Conservation (phyloP, 23 tunicate genomes). For the Ciona savignyi region DNA sequence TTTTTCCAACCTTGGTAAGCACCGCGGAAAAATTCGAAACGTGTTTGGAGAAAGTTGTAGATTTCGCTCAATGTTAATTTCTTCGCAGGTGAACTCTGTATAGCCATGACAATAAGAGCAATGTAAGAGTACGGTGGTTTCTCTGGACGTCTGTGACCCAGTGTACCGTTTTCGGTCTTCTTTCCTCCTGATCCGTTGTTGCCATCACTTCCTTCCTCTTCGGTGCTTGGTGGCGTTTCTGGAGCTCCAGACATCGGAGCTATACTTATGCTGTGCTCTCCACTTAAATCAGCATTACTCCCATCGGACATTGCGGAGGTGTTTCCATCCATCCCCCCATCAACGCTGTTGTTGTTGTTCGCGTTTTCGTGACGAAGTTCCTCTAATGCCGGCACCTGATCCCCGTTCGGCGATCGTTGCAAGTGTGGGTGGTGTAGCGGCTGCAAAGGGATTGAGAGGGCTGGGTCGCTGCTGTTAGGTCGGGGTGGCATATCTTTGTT, state of each 20-base stretch:
- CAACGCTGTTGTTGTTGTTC: constrained; percentile 31
- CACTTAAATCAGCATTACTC: constrained; percentile 14
- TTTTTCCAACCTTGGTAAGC: constrained; percentile 99
- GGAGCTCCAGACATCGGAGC: constrained; percentile 30
- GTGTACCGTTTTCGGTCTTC: constrained; percentile 6
- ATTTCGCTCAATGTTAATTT: constrained; percentile 96
- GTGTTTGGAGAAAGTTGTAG: constrained; percentile 88
- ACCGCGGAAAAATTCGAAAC: constrained; percentile 98
- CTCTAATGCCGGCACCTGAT: neutral
- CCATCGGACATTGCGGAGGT: constrained; percentile 24
- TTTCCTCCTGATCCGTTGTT: constrained; percentile 21
- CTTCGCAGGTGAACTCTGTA: constrained; percentile 87
- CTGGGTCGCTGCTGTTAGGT: constrained; percentile 36
- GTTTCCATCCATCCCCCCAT: constrained; percentile 30
- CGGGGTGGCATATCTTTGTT: constrained; percentile 13
- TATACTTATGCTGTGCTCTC: constrained; percentile 8
- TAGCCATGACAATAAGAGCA: constrained; percentile 99
- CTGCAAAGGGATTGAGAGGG: neutral
- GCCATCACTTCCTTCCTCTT: constrained; percentile 85
- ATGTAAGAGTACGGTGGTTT: constrained; percentile 98
- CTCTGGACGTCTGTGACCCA: constrained; percentile 74
- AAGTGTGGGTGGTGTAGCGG: constrained; percentile 12
- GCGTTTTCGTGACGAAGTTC: constrained; percentile 24
- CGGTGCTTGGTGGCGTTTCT: constrained; percentile 76
- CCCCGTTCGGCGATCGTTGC: constrained; percentile 14